Conservation (phyloP, 1,140 invertebrate species). For the Tetragnatha versicolor region DNA sequence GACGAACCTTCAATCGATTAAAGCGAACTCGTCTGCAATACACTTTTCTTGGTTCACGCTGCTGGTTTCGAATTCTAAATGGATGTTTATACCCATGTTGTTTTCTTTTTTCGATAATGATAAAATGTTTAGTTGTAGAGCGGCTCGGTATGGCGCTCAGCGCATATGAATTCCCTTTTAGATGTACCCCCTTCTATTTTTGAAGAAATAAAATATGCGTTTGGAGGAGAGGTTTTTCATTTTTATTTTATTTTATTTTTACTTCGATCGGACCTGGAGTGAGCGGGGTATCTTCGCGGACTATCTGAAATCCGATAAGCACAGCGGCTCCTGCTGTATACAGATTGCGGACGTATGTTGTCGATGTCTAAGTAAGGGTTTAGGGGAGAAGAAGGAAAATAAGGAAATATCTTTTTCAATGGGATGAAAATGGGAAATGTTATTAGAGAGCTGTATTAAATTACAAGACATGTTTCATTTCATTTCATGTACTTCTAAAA, state of each 20-base stretch:
- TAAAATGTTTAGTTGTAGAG: not conserved
- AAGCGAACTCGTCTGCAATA: not conserved
- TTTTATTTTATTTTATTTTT: not conserved
- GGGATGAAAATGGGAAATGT: too few species aligned
- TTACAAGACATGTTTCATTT: too few species aligned
- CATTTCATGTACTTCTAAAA: too few species aligned
- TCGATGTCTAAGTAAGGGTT: too few species aligned
- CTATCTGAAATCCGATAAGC: not conserved
- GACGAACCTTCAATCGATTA: not conserved
- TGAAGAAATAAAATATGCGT: not conserved
- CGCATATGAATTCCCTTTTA: slow-evolving; percentile 11
- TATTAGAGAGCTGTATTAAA: too few species aligned
- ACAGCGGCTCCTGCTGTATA: not conserved
- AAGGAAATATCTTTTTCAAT: too few species aligned
- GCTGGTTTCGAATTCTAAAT: not conserved
- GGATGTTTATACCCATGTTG: slow-evolving; percentile 15
- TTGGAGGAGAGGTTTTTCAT: not conserved
- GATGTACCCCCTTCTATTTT: not conserved
- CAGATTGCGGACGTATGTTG: too few species aligned
- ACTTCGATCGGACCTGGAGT: not conserved
- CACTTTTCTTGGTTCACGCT: not conserved
- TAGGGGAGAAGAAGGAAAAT: too few species aligned
- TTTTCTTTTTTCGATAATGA: slow-evolving; percentile 11
- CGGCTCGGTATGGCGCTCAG: not conserved
- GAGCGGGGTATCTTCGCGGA: not conserved